Percentiles rank a stretch among this genome's conserved stretches.
phyloP scores from a whole-genome alignment of 2,113 vertebrate genomes.

The Ahaetulla prasina region DNA sequence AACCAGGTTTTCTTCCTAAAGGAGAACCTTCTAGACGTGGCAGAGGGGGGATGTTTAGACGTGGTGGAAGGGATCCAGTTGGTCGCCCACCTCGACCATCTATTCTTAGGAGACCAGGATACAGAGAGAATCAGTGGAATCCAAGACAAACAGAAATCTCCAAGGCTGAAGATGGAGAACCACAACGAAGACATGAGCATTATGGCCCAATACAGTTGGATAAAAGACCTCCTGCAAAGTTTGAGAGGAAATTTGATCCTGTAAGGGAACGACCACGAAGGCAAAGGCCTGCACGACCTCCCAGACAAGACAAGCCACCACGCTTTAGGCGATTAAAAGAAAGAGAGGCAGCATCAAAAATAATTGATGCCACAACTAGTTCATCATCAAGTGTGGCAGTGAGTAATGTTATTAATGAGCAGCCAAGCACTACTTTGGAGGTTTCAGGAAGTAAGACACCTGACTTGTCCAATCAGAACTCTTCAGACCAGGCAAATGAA shows the following conservation, averaged over 20 bases:
- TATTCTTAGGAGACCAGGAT: constrained; percentile 77
- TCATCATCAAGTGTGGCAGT: constrained; percentile 51
- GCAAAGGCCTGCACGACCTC: constrained; percentile 89
- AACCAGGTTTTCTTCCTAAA: constrained; percentile 92
- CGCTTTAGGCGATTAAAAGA: constrained; percentile 93
- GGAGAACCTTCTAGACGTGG: constrained; percentile 91
- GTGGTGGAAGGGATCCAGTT: constrained; percentile 81
- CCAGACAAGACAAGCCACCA: constrained; percentile 94
- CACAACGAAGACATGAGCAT: constrained; percentile 69
- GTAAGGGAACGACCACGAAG: constrained; percentile 86
- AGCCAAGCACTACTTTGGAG: constrained; percentile 58
- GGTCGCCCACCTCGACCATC: constrained; percentile 79
- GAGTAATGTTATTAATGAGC: constrained; percentile 62
- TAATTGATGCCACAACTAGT: constrained; percentile 57
- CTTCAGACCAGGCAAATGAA: constrained; percentile 97
- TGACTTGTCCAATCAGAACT: constrained; percentile 97
- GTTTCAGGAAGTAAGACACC: constrained; percentile 90
- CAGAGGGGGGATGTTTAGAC: constrained; percentile 85
- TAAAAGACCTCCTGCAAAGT: constrained; percentile 81
- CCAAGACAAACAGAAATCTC: constrained; percentile 82
- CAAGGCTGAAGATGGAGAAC: constrained; percentile 71
- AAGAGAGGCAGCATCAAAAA: constrained; percentile 80
- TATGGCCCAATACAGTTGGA: constrained; percentile 65
- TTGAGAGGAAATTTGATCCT: constrained; percentile 86
- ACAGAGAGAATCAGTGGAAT: constrained; percentile 90